Percentiles rank a stretch among this genome's conserved stretches.
phyloP scores from a whole-genome alignment of 2,888 invertebrate species.

The Penaeus monodon region DNA sequence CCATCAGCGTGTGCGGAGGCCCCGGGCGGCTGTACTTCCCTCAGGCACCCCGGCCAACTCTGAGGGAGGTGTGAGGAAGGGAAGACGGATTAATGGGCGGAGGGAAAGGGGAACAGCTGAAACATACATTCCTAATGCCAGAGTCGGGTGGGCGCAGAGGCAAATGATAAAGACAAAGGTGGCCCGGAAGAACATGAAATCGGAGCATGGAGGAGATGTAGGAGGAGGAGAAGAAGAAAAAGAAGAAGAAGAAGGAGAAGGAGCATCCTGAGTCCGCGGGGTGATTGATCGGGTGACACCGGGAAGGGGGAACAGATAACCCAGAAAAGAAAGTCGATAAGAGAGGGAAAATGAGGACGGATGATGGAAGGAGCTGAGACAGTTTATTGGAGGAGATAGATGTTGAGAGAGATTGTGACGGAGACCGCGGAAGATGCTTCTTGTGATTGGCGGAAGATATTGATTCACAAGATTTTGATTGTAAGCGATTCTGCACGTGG shows the following conservation, averaged over 20 bases:
- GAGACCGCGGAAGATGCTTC: not conserved
- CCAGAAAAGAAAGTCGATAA: not conserved
- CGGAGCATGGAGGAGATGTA: constrained; percentile 7
- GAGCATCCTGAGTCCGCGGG: not conserved
- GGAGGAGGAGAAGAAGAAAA: not conserved
- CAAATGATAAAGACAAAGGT: not conserved
- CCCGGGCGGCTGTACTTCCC: no score
- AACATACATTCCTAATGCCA: not conserved
- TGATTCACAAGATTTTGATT: no score
- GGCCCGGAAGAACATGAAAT: not conserved
- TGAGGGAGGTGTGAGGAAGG: no score
- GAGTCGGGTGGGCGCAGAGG: not conserved
- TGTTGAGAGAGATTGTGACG: not conserved
- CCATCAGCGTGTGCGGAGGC: no score
- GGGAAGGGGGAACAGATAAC: not conserved
- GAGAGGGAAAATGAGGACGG: constrained; percentile 5
- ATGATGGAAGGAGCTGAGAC: no score
- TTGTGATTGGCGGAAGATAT: no score
- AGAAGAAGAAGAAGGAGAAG: not conserved
- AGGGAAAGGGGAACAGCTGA: no score
- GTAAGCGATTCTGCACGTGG: not conserved
- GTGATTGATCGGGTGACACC: not conserved
- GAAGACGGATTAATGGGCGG: no score
- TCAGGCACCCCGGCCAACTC: no score
- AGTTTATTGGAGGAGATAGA: not conserved